phyloP scores from a whole-genome alignment of 2,113 vertebrate species.

The Noctilio leporinus region DNA sequence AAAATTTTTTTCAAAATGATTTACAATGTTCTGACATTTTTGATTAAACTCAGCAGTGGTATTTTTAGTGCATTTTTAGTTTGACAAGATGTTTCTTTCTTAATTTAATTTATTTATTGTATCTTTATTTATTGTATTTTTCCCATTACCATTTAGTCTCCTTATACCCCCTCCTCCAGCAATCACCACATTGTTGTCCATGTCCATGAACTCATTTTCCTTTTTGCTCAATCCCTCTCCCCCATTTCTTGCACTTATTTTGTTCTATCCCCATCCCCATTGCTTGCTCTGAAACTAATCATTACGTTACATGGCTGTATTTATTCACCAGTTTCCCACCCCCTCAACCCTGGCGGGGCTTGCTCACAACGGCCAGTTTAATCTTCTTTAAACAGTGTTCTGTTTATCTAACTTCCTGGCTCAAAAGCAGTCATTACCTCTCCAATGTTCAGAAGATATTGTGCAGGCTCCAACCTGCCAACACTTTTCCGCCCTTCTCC shows the following conservation, averaged over 20 bases:
- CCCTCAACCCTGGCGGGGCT: not conserved
- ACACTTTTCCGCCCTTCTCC: not conserved
- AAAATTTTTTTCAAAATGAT: conserved; percentile 52
- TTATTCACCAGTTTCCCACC: not conserved
- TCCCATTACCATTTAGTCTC: too few species aligned
- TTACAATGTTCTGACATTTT: not conserved
- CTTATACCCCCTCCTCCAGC: too few species aligned
- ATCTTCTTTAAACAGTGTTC: conserved; percentile 53
- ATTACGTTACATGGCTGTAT: not conserved
- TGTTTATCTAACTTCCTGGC: conserved; percentile 47
- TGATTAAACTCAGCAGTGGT: not conserved
- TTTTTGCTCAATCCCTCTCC: too few species aligned
- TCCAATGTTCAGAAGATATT: not conserved
- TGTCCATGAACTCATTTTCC: too few species aligned
- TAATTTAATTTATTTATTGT: too few species aligned
- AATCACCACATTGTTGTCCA: too few species aligned
- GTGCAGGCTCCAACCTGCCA: not conserved
- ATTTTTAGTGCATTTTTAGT: conserved; percentile 35
- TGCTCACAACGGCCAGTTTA: not conserved
- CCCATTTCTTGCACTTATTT: conserved; percentile 19
- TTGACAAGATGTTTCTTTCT: conserved; percentile 52
- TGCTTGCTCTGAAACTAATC: conserved; percentile 28
- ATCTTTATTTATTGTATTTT: too few species aligned
- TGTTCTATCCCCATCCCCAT: not conserved
- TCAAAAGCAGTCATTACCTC: conserved; percentile 19